Evolutionary conservation across 2,888 invertebrate species (phyloP).

Genomic region (Axea sp.): DNA sequence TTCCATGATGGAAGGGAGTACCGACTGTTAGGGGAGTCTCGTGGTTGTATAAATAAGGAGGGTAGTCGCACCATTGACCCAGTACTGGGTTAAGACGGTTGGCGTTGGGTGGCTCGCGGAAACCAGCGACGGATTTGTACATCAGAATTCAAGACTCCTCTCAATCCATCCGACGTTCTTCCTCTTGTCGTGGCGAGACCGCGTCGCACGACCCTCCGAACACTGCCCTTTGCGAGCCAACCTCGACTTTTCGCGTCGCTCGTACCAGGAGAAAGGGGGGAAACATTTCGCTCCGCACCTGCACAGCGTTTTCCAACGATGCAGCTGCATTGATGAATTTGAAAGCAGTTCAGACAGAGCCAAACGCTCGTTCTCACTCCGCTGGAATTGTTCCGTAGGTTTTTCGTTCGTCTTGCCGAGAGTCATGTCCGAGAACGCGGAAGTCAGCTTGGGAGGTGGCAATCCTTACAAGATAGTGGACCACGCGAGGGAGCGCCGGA

Average conservation of each 20-base stretch:
- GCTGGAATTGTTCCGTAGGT: conserved; percentile 6
- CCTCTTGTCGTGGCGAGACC: too few species aligned
- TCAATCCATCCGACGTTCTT: too few species aligned
- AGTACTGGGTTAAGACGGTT: conserved; percentile 76
- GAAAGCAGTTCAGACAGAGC: background rate
- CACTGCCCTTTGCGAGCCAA: conserved; percentile 70
- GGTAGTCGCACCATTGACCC: conserved; percentile 79
- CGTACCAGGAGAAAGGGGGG: too few species aligned
- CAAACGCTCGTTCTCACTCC: background rate
- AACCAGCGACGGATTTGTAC: conserved; percentile 19
- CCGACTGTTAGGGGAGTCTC: conserved; percentile 72
- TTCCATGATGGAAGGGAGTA: conserved; percentile 70
- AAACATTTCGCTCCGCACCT: too few species aligned
- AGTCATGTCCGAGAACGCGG: conserved; percentile 60
- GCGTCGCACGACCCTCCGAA: conserved; percentile 51
- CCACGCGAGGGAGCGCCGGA: conserved; percentile 88
- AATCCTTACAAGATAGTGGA: conserved; percentile 91
- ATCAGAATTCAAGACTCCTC: too few species aligned
- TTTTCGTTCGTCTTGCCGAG: background rate
- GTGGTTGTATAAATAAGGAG: conserved; percentile 76
- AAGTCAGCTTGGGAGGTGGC: conserved; percentile 74
- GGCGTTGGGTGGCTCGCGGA: conserved; percentile 68
- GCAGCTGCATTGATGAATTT: conserved; percentile 15
- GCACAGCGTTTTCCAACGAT: too few species aligned
- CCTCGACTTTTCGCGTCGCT: background rate